Percentiles rank a stretch among this genome's conserved stretches.
These are phyloP conservation scores for Harpegnathos saltator DNA, from an alignment of 1,140 invertebrate species.

Conservation along the genomic window DNA sequence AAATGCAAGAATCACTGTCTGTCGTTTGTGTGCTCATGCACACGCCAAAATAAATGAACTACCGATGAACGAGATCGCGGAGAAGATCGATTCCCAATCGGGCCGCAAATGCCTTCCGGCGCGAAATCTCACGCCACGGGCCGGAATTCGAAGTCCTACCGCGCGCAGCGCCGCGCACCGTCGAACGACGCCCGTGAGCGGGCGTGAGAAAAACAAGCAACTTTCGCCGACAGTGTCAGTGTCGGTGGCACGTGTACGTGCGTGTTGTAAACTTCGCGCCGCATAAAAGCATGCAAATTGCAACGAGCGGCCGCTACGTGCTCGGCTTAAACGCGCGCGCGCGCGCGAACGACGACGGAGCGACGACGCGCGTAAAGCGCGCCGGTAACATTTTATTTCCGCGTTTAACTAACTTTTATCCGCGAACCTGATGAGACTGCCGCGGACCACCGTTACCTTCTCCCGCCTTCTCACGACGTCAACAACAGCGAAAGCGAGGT, in stretches of 20 bases:
- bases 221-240: conserved; percentile 10
- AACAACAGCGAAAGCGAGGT: too few species aligned
- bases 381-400: conserved; percentile 47
- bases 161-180: not conserved
- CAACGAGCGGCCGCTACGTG: conserved; percentile 59
- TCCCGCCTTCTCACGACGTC: not conserved
- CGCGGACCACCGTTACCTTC: not conserved
- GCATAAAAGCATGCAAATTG: conserved; percentile 70
- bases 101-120: not conserved
- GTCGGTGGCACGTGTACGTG: conserved; percentile 60
- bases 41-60: too few species aligned
- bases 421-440: conserved; percentile 29
- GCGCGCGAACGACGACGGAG: not conserved
- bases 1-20: too few species aligned
- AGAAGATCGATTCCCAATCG: too few species aligned
- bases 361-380: conserved; percentile 23
- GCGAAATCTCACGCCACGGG: not conserved
- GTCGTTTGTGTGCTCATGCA: too few species aligned
- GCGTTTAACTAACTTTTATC: conserved; percentile 59
- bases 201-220: conserved; percentile 45
- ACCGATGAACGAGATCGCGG: too few species aligned
- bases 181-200: conserved; percentile 5
- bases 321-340: conserved; percentile 24
- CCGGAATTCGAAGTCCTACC: not conserved
- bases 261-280: conserved; percentile 64